These are phyloP conservation scores for Drosophila nebulosa DNA, from an alignment of 1,140 invertebrate genomes.

Conservation along the genomic window DNA sequence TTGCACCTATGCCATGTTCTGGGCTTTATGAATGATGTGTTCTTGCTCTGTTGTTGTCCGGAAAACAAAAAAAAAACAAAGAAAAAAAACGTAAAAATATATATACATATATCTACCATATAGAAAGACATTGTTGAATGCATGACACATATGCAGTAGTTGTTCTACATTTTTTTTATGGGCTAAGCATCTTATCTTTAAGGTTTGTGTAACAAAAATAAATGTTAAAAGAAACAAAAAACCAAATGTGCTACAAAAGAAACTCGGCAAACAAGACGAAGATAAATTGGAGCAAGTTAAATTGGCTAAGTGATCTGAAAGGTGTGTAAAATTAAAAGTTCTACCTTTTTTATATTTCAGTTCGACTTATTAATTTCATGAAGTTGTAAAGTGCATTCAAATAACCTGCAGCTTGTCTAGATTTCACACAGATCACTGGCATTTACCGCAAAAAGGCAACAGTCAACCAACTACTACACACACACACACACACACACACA, in stretches of 20 bases:
- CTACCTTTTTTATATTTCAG: too few relatives aligned
- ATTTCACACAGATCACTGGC: constrained; percentile 2
- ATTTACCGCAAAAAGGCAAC: not conserved
- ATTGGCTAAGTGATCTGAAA: not conserved
- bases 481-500: too few relatives aligned
- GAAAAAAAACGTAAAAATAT: too few relatives aligned
- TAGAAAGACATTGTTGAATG: constrained; percentile 38
- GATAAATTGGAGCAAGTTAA: not conserved
- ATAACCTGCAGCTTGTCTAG: constrained; percentile 4
- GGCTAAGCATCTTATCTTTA: constrained; percentile 3
- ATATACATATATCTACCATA: not conserved
- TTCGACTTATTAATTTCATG: too few relatives aligned
- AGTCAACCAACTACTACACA: not conserved
- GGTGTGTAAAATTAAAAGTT: too few relatives aligned
- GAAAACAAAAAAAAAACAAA: constrained; percentile 17
- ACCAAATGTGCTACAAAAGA: not conserved
- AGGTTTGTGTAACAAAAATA: not conserved
- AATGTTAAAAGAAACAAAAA: not conserved
- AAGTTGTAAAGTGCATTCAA: too few relatives aligned
- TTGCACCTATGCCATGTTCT: constrained; percentile 50
- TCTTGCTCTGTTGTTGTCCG: constrained; percentile 65
- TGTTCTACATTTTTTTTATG: constrained; percentile 4
- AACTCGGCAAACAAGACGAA: not conserved
- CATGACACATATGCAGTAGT: constrained; percentile 59
- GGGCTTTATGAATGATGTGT: constrained; percentile 52